phyloP scores from a whole-genome alignment of 2,888 invertebrate species.

The Stomorhina lunata region DNA sequence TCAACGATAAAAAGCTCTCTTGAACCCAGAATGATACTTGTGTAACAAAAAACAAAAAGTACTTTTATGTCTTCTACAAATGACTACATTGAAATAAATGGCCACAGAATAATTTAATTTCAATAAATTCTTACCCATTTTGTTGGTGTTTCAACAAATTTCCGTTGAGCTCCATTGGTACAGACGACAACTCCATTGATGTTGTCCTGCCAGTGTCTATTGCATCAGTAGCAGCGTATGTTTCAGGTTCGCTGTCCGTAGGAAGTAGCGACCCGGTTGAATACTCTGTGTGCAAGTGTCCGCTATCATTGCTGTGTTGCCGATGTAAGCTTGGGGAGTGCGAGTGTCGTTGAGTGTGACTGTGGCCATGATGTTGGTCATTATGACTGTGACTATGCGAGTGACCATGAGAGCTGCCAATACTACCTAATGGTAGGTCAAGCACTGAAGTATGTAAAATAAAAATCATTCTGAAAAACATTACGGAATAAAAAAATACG shows the following conservation, averaged over 20 bases:
- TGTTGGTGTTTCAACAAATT: slow-evolving; percentile 64
- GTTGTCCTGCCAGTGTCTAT: slow-evolving; percentile 27
- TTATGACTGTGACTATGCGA: slow-evolving; percentile 70
- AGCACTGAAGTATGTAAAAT: slow-evolving; percentile 87
- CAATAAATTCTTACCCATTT: slow-evolving; percentile 66
- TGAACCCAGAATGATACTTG: neutral
- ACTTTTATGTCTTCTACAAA: slow-evolving; percentile 41
- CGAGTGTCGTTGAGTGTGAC: slow-evolving; percentile 30
- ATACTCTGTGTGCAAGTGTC: slow-evolving; percentile 44
- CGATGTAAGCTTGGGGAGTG: slow-evolving; percentile 7
- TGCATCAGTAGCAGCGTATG: slow-evolving; percentile 2
- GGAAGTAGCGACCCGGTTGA: slow-evolving; percentile 36
- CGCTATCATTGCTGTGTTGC: slow-evolving; percentile 59
- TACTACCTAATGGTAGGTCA: slow-evolving; percentile 69
- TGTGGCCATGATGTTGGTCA: slow-evolving; percentile 57
- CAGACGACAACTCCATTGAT: slow-evolving; percentile 49
- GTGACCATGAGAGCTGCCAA: slow-evolving; percentile 78
- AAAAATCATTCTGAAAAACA: slow-evolving; percentile 85
- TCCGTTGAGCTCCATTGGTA: slow-evolving; percentile 50
- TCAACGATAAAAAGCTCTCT: neutral
- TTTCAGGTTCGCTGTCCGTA: slow-evolving; percentile 21
- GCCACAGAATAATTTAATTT: slow-evolving; percentile 57
- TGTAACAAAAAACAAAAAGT: neutral
- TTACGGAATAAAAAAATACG: slow-evolving; percentile 20
- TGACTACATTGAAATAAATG: slow-evolving; percentile 53